Conservation (phyloP, 2,113 vertebrate species). For the Amazona vittata region DNA sequence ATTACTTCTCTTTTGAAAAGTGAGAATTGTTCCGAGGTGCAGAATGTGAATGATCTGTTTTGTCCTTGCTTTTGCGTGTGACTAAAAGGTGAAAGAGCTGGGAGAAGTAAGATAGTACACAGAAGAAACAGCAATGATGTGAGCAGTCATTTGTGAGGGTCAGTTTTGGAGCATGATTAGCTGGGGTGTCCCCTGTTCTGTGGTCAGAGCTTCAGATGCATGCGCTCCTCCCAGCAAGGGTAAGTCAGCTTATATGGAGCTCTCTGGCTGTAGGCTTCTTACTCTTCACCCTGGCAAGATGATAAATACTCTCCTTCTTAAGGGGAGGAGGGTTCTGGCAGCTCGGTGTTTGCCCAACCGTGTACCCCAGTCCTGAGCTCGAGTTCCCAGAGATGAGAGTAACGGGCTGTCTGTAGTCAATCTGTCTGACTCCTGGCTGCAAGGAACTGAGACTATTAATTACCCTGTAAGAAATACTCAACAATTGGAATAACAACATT, state of each 20-base stretch:
- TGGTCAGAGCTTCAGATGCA: neutral
- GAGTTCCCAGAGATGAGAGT: neutral
- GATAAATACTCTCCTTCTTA: neutral
- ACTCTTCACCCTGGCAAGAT: neutral
- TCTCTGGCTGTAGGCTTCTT: neutral
- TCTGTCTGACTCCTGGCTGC: neutral
- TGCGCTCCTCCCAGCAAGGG: neutral
- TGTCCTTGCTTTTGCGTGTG: constrained; percentile 11
- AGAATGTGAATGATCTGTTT: constrained; percentile 16
- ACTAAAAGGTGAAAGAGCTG: constrained; percentile 2
- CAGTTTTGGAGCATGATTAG: neutral
- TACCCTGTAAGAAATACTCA: neutral
- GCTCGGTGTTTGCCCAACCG: neutral
- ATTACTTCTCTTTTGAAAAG: constrained; percentile 26
- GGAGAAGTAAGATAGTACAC: neutral
- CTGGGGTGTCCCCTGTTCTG: neutral
- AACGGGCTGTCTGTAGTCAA: neutral
- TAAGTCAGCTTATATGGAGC: neutral
- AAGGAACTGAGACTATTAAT: neutral
- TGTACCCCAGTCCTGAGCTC: neutral
- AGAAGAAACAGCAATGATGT: neutral
- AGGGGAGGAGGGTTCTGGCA: neutral
- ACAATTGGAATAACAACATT: neutral
- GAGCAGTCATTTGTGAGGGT: neutral
- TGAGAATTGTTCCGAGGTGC: neutral